These are phyloP conservation scores for Drosophila glabriapex DNA, from an alignment of 2,888 invertebrate species.

Conservation along the genomic window DNA sequence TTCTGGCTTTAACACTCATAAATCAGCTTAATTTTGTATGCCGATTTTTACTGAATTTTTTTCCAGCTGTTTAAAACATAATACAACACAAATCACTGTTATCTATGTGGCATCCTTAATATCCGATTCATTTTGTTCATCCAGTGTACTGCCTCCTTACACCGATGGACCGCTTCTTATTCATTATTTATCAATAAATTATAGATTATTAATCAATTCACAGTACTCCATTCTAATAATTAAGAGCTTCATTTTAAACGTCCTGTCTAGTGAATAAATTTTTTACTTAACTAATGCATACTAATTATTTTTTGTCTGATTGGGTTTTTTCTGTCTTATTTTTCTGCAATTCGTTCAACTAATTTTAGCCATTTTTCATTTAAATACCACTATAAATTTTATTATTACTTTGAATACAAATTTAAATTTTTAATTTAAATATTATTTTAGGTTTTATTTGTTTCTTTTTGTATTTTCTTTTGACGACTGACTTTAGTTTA, in stretches of 20 bases:
- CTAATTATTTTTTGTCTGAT: neutral
- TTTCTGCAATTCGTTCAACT: accelerated
- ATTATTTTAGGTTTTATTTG: neutral
- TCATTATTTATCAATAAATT: too few relatives aligned
- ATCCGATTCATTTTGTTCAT: neutral
- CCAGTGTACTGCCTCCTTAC: neutral
- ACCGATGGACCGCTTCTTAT: neutral
- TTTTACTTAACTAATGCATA: neutral
- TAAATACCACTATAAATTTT: accelerated
- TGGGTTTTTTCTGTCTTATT: neutral
- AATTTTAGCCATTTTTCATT: neutral
- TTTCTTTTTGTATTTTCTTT: neutral
- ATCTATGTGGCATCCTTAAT: too few relatives aligned
- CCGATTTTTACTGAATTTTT: neutral
- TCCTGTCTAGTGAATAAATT: neutral
- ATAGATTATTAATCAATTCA: neutral
- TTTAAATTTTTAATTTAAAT: neutral
- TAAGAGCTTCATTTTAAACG: neutral
- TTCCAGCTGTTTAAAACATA: neutral
- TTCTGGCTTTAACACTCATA: neutral
- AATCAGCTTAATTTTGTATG: neutral
- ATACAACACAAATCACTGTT: neutral
- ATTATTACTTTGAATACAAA: neutral
- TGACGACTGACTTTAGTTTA: neutral
- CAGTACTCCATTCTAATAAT: neutral